phyloP scores from a whole-genome alignment of 64 coral and sea anemone species.

The Porites australiensis region DNA sequence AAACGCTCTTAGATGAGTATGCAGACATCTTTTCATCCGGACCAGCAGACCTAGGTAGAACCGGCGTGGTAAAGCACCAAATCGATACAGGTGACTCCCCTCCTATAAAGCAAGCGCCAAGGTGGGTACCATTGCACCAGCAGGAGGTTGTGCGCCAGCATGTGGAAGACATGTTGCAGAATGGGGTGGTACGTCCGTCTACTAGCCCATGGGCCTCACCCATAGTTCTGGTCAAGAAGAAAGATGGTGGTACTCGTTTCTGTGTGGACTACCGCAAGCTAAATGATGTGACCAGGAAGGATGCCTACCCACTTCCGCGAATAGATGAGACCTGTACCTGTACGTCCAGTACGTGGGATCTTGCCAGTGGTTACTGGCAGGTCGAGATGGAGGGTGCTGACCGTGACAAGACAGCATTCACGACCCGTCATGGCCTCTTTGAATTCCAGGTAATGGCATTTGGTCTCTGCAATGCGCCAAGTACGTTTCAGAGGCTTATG shows the following conservation, averaged over 20 bases:
- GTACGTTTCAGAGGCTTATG: conserved; percentile 1
- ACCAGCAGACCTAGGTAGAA: conserved; percentile 35
- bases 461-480: conserved; percentile 16
- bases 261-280: no score
- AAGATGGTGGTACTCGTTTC: no score
- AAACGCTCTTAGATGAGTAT: not conserved
- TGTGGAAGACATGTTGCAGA: conserved; percentile 27
- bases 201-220: conserved; percentile 16
- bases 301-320: no score
- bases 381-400: not conserved
- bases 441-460: conserved; percentile 38
- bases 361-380: conserved; percentile 51
- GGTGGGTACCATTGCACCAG: conserved; percentile 16
- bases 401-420: conserved; percentile 18
- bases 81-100: conserved; percentile 33
- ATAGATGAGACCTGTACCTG: no score
- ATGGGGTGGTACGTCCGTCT: not conserved
- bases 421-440: conserved; percentile 28
- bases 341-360: conserved; percentile 12
- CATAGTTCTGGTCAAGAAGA: conserved; percentile 9
- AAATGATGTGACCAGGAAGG: no score
- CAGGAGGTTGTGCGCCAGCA: not conserved
- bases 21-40: conserved; percentile 8
- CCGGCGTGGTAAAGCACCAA: conserved; percentile 37
- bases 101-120: conserved; percentile 31